These are phyloP conservation scores for Drosophila ironensis DNA, from an alignment of 1,140 invertebrate species.

Conservation along the genomic window DNA sequence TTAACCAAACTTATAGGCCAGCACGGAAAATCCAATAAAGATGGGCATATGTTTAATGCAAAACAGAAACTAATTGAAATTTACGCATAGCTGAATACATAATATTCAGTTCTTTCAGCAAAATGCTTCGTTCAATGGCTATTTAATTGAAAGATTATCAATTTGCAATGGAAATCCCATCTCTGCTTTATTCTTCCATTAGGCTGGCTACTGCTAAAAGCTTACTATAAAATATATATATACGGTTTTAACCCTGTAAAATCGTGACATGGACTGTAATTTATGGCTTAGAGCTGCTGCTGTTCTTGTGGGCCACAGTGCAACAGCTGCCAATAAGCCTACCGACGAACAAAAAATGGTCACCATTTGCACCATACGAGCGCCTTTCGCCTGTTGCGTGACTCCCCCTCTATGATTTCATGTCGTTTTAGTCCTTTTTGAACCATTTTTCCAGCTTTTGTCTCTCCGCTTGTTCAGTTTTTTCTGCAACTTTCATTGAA, in stretches of 20 bases:
- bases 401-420: slow-evolving; percentile 21
- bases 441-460: slow-evolving; percentile 10
- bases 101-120: background rate
- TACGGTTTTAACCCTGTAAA: background rate
- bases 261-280: too few species aligned
- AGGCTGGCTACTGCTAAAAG: too few species aligned
- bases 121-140: background rate
- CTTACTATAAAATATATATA: too few species aligned
- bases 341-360: background rate
- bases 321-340: slow-evolving; percentile 8
- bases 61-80: slow-evolving; percentile 27
- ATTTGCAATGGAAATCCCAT: too few species aligned
- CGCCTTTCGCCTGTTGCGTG: slow-evolving; percentile 22
- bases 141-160: too few species aligned
- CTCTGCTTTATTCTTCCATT: background rate
- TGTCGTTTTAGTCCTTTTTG: slow-evolving; percentile 23
- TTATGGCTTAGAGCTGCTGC: background rate
- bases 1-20: slow-evolving; percentile 28
- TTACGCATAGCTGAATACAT: background rate
- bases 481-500: slow-evolving; percentile 24
- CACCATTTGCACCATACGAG: too few species aligned
- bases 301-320: too few species aligned
- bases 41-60: slow-evolving; percentile 2
- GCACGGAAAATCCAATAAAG: slow-evolving; percentile 17
- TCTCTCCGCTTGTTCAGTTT: slow-evolving; percentile 3